Base-by-base conservation (phyloP, 1,140 invertebrate genomes). In the Saxidomus purpurata region DNA sequence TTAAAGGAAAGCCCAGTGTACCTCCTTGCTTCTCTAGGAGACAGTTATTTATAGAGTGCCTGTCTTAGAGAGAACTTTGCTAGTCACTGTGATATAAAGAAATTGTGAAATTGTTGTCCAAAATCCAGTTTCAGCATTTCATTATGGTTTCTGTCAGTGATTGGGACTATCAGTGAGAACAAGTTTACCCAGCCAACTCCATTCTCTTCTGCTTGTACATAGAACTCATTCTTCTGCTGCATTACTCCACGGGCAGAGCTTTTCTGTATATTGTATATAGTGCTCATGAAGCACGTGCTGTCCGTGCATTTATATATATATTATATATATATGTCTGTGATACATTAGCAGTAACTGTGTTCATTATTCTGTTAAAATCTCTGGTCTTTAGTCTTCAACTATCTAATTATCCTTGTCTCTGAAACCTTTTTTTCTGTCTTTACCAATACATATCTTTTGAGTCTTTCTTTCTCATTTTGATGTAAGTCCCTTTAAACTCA, bases 321-420 rank as follows among this genome's bases (percentile, higher is more conserved):
- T n/a, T n/a, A n/a, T n/a, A 49, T 49, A 55, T 55, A 67, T 67
- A 71, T 71, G 76, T 79, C 76, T 79, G 76, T 79, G 76, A 79
- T 79, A 79, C 47, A 59, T 79, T 47, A 43, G 38, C 40, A 76
- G 38, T 36, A 52, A 79, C 76, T 79, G 76, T 79, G 76, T 79
- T 79, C 76, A 76, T 76, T 76, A 76, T 47, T 2, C 55, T 79
- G 13, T 79, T 25, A 52, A 79, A 31, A 15, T 36, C 8, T 49
- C 28, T 47, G 67, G 34, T 71, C 34, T 36, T 40, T 19, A n/a
- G 34, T 71, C 31, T 6, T 77, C 15, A 49, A 3, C 40, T n/a
- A 6, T 74, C 40, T 28, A 17, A 3, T 28, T 49, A 9, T 36
- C 19, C 47, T 52, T 19, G 0, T 36, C 76, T 77, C 22, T 47